Percentiles rank a stretch among this genome's conserved stretches.
These are phyloP conservation scores for Mola mola DNA, from an alignment of 2,113 vertebrate species.

Conservation along the genomic window DNA sequence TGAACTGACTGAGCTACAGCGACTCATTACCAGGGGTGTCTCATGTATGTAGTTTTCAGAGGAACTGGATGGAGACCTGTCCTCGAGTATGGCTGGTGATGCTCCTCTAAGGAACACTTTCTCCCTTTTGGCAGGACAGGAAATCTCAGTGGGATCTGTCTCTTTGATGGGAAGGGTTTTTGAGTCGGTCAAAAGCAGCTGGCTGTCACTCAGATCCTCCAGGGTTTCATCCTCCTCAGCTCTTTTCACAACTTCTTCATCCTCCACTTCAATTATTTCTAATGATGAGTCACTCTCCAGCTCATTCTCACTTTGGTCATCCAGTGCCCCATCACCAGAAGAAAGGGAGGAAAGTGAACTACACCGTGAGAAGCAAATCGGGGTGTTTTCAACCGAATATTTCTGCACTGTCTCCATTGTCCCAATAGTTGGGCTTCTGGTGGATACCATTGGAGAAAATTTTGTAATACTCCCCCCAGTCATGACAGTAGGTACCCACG, in stretches of 20 bases:
- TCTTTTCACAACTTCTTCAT: conserved; percentile 72
- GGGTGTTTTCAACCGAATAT: conserved; percentile 89
- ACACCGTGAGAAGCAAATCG: conserved; percentile 93
- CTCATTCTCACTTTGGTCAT: conserved; percentile 87
- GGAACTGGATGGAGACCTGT: conserved; percentile 93
- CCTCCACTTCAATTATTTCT: conserved; percentile 92
- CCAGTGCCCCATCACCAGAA: conserved; percentile 87
- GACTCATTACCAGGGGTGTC: conserved; percentile 94
- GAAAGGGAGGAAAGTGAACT: conserved; percentile 96
- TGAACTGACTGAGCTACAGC: conserved; percentile 97
- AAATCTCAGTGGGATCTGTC: conserved; percentile 84
- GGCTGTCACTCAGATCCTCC: conserved; percentile 81
- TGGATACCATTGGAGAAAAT: conserved; percentile 82
- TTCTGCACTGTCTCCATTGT: conserved; percentile 90
- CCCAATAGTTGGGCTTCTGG: conserved; percentile 57
- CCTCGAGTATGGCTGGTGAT: conserved; percentile 83
- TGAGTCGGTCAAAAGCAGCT: conserved; percentile 79
- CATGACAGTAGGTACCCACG: conserved; percentile 83
- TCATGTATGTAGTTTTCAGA: conserved; percentile 97
- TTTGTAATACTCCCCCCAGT: conserved; percentile 80
- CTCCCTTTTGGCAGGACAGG: conserved; percentile 74
- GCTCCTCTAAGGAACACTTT: conserved; percentile 80
- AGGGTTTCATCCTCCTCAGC: conserved; percentile 79
- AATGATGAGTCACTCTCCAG: conserved; percentile 88
- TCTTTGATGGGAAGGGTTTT: conserved; percentile 73